Evolutionary conservation across 1,140 invertebrate species (phyloP), one percentile per base, ranked within the genome.

Genomic region (Adelges cooleyi): DNA sequence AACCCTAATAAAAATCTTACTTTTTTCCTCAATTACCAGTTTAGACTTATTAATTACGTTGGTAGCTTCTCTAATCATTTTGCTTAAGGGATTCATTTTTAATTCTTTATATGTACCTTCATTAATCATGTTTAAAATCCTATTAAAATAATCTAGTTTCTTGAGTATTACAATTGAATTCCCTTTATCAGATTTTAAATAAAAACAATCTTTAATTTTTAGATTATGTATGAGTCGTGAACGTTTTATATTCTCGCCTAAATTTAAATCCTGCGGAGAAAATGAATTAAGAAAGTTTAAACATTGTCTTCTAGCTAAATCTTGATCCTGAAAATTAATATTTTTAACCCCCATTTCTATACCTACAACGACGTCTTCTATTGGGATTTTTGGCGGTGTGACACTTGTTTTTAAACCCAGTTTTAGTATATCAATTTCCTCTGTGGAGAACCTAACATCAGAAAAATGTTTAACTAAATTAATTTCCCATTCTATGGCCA

Each of bases 161-260:
- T 36, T 36, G 5, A 56, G 6, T 13, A 56, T 36, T 29, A 56
- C 53, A 15, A 56, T 20, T 8, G 53, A 29, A 38, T 56, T 56
- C 9, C 53, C 53, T 9, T 56, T 56, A 56, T 56, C 53, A 15
- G 53, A 29, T 20, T 56, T 56, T 56, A 56, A 36, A 56, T 56
- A 56, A 36, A 56, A 56, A n/a, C 27, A 29, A 33, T 56, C n/a
- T 56, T 56, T 56, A 13, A 8, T 56, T 56, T 56, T 44, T 44
- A 44, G n/a, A 4, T 44, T 4, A 4, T 44, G 10, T 44, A 44
- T 44, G 40, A 44, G 15, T 17, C 40, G 10, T n/a, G n/a, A 44
- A 44, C n/a, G n/a, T 44, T 44, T 44, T 44, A 4, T 17, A 44
- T 44, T 44, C n/a, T 44, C n/a, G 3, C n/a, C 15, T 8, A 44